A percentile compares a stretch with the other conserved stretches of the same genome.
Conservation (phyloP, 2,888 invertebrate genomes). For the Loripinus fragilis region DNA sequence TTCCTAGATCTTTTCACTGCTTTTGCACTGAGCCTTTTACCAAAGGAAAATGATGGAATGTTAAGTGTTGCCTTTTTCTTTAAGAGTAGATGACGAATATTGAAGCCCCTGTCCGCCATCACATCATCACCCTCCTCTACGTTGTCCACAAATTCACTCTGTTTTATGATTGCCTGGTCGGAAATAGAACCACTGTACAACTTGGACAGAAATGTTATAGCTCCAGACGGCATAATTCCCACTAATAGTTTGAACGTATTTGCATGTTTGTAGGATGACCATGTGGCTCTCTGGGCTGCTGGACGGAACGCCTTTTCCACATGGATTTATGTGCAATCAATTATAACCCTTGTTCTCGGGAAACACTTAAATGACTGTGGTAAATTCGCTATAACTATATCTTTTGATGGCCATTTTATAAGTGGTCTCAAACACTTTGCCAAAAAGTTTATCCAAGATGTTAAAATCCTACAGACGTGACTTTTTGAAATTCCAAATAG, state of each 20-base stretch:
- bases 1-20: constrained; percentile 29
- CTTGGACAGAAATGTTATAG: constrained; percentile 21
- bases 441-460: constrained; percentile 28
- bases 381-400: neutral
- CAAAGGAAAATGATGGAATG: constrained; percentile 28
- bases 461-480: constrained; percentile 1
- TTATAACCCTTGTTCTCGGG: constrained; percentile 12
- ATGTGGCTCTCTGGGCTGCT: constrained; percentile 13
- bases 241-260: constrained; percentile 16
- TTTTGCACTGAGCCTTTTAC: constrained; percentile 20
- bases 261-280: constrained; percentile 27
- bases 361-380: neutral
- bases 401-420: constrained; percentile 29
- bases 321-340: constrained; percentile 21
- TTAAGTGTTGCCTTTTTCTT: constrained; percentile 30
- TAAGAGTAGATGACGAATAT: constrained; percentile 26
- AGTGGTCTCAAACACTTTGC: constrained; percentile 22
- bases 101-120: constrained; percentile 34
- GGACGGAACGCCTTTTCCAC: constrained; percentile 15
- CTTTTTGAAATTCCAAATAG: constrained; percentile 18
- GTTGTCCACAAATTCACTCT: constrained; percentile 23
- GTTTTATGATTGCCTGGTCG: constrained; percentile 27
- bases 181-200: constrained; percentile 25
- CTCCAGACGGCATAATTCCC: constrained; percentile 3
- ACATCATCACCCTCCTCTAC: constrained; percentile 28